Conservation (phyloP, 2,113 vertebrate genomes). For the human region GRCh38 chr16:49790501-49791000, state of each 20-base stretch:
- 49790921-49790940: not conserved
- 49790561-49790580: not conserved
- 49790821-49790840: not conserved
- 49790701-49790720: not conserved
- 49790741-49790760: not conserved
- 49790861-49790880: no score
- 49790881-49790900: not conserved
- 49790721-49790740: not conserved
- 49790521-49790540: not conserved
- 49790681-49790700: not conserved
- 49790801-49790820: not conserved
- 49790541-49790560: not conserved
- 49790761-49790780: not conserved
- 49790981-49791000: no score
- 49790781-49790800: not conserved
- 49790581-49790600: not conserved
- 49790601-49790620: not conserved
- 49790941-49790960: not conserved
- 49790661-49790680: not conserved
- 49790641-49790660: not conserved
- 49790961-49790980: not conserved
- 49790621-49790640: not conserved
- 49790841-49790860: not conserved
- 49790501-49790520: not conserved
- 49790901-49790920: no score